Base-by-base conservation (phyloP, 2,797 vertebrate genomes). In the Lerista edwardsae region DNA sequence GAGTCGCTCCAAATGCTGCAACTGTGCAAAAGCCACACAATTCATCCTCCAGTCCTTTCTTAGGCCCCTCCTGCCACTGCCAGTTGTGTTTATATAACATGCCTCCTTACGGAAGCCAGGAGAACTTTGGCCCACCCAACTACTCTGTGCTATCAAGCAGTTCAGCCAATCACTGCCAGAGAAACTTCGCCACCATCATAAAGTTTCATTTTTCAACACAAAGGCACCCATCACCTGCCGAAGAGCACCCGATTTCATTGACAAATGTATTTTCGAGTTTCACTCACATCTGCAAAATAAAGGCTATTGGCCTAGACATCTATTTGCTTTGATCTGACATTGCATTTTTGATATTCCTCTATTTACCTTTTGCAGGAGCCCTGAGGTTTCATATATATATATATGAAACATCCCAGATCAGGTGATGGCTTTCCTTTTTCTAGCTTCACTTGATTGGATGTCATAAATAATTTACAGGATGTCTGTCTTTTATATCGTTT, bases 391-490 rank as follows among this genome's bases (percentile, higher is more conserved):
- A n/a, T n/a, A n/a, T n/a, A n/a, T n/a, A n/a, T n/a, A 64, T 64
- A 55, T 34, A 5, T 79, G 74, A 21, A 5, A 3, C 73, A 81
- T 2, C 34, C 5, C 1, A 8, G 1, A 29, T 79, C 74, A 86
- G 82, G 41, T 34, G 51, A 79, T 31, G 34, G 79, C 6, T 47
- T 85, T 57, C 21, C 23, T 85, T 64, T 78, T 36, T 39, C 27
- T n/a, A 64, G 36, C 14, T 62, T n/a, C 27, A 19, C 59, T 36
- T 47, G 19, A 25, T 82, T 75, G 10, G 19, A 75, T 51, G 2
- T 5, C 47, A 77, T 65, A 14, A 80, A 4, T 59, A 86, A 80
- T 85, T 87, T n/a, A 25, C 84, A 80, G 68, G 67, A 73, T 76
- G 80, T 34, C 9, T 39, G 27, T 85, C 67, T 47, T 88, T 68